Conservation (phyloP, 2,888 invertebrate species). For the Elegia similella region DNA sequence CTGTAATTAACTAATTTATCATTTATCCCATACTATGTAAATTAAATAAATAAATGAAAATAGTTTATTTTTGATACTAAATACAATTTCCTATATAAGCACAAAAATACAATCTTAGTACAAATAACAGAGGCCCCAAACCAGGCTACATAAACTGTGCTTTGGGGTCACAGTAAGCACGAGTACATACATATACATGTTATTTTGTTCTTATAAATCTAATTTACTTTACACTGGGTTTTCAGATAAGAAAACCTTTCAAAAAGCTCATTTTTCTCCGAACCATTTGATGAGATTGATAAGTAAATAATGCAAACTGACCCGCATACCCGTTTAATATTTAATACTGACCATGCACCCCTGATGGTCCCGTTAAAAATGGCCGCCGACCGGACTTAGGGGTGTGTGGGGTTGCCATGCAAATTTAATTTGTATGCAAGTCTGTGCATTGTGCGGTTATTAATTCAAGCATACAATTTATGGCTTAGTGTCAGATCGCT, state of each 20-base stretch:
- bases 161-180: no score
- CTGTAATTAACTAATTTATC: no score
- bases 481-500: constrained; percentile 44
- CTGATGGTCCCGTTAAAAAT: constrained; percentile 47
- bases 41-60: no score
- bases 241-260: neutral
- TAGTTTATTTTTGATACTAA: no score
- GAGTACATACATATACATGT: no score
- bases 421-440: constrained; percentile 72
- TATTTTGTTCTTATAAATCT: no score
- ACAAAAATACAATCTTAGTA: no score
- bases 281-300: constrained; percentile 10
- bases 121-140: no score
- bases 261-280: neutral
- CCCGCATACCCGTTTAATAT: constrained; percentile 15
- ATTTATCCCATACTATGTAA: no score
- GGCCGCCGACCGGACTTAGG: constrained; percentile 45
- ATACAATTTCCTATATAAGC: no score
- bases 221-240: neutral
- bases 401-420: constrained; percentile 66
- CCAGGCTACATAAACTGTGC: no score
- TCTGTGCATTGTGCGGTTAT: constrained; percentile 65
- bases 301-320: constrained; percentile 15
- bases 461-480: constrained; percentile 76
- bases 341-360: constrained; percentile 10